phyloP scores from a whole-genome alignment of 2,888 invertebrate species.

The Cancer borealis region DNA sequence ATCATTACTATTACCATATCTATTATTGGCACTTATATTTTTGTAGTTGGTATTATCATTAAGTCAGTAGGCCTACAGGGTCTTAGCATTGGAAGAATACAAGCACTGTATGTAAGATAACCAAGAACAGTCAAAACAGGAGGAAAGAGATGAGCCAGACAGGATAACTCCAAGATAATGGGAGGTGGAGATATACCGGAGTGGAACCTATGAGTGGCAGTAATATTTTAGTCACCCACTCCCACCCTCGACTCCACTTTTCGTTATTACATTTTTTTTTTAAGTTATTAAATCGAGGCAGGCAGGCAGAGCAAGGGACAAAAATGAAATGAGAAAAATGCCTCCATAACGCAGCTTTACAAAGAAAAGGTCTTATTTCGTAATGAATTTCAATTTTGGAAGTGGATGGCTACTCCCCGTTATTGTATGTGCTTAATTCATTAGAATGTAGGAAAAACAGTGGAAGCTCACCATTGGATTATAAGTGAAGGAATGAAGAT shows the following conservation, averaged over 20 bases:
- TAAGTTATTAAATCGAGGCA: conserved; percentile 5
- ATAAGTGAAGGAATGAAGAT: neutral
- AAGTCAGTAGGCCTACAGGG: neutral
- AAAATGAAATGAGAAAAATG: neutral
- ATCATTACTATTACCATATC: neutral
- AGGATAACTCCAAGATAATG: neutral
- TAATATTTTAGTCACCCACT: neutral
- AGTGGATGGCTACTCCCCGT: neutral
- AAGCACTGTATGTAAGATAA: neutral
- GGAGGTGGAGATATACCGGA: neutral
- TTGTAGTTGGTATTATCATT: neutral
- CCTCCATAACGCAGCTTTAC: neutral
- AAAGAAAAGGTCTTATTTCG: neutral
- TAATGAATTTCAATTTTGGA: conserved; percentile 26
- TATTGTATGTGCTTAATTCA: neutral
- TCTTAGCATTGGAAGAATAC: neutral
- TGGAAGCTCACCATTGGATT: neutral
- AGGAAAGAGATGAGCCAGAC: neutral
- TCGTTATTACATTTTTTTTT: neutral
- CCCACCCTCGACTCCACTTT: neutral
- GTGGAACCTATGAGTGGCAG: neutral
- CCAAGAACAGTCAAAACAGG: neutral
- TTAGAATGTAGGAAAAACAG: too few species aligned
- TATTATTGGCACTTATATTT: neutral
- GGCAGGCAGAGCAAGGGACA: neutral